Evolutionary conservation across 1,140 invertebrate species (phyloP).

Genomic region (Drosophila persimilis): DNA sequence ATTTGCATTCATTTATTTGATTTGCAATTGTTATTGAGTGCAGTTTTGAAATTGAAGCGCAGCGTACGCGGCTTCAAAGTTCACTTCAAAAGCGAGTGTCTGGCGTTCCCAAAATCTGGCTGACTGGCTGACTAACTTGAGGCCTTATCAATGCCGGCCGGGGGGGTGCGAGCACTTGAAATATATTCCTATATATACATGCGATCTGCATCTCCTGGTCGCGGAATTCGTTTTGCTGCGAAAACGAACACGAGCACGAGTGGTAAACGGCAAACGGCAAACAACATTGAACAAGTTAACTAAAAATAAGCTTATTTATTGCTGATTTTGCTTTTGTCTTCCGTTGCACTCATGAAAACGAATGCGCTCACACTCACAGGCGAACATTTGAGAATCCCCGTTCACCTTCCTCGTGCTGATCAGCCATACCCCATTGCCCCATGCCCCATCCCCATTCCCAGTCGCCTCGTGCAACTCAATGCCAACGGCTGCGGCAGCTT

Average conservation of each 20-base stretch:
- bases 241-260: slow-evolving; percentile 1
- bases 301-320: slow-evolving; percentile 71
- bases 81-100: slow-evolving; percentile 5
- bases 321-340: slow-evolving; percentile 63
- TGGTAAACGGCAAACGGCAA: slow-evolving; percentile 14
- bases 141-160: slow-evolving; percentile 3
- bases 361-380: slow-evolving; percentile 15
- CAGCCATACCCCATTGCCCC: background rate
- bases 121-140: background rate
- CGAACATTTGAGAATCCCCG: slow-evolving; percentile 31
- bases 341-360: slow-evolving; percentile 67
- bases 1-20: slow-evolving; percentile 59
- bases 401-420: slow-evolving; percentile 33
- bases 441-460: background rate
- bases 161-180: slow-evolving; percentile 28
- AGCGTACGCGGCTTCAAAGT: background rate
- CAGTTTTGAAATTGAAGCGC: background rate
- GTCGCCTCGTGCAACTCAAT: slow-evolving; percentile 13
- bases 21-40: slow-evolving; percentile 26
- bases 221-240: slow-evolving; percentile 24
- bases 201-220: slow-evolving; percentile 33
- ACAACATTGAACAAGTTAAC: slow-evolving; percentile 44
- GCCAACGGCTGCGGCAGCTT: slow-evolving; percentile 38
- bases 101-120: slow-evolving; percentile 3
- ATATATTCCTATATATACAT: slow-evolving; percentile 12